Evolutionary conservation across 2,113 vertebrate genomes (phyloP), one percentile per base, ranked within the genome.

Genomic region (Oceanodroma tethys): DNA sequence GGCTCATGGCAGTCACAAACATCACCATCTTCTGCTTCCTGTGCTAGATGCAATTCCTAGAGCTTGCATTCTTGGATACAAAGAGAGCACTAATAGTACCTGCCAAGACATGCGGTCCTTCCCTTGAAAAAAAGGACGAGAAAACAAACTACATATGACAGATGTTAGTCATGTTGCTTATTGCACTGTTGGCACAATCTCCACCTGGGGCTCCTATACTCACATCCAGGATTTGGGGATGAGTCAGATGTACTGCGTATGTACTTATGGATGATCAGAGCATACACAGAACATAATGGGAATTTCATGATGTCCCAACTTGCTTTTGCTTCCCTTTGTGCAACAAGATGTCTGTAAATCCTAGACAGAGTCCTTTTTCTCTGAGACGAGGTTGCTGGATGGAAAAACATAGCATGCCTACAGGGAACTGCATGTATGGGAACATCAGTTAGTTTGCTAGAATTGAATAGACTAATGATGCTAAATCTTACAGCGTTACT

Each of bases 91-190:
- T 76, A 30, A 43, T 23, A 45, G 71, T 52, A 78, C 36, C 63
- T 84, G 88, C 56, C 80, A 95, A 86, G 70, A 86, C 80, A 38
- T 10, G 43, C 0, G 5, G 76, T 47, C 66, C 56, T 88, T 92
- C 68, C 75, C 63, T 50, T 45, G 38, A 3, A 72, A 73, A 87
- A 86, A 81, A 60, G 6, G 40, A 47, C 4, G 4, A 70, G 93
- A 93, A 88, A 95, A 93, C 80, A 92, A 96, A 81, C 74, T 81
- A 22, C 85, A 53, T 84, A 18, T 75, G 97, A 93, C 59, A 67
- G 76, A 52, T 88, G 68, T 96, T 95, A 95, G 88, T 96, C 95
- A 95, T 32, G 63, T 74, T 93, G 62, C 85, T 95, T 94, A 90
- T 70, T 93, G 95, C 88, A 78, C 30, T 81, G 60, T 56, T 97